These are phyloP conservation scores for Apteryx mantelli DNA, from an alignment of 2,113 vertebrate species.

Conservation along the genomic window DNA sequence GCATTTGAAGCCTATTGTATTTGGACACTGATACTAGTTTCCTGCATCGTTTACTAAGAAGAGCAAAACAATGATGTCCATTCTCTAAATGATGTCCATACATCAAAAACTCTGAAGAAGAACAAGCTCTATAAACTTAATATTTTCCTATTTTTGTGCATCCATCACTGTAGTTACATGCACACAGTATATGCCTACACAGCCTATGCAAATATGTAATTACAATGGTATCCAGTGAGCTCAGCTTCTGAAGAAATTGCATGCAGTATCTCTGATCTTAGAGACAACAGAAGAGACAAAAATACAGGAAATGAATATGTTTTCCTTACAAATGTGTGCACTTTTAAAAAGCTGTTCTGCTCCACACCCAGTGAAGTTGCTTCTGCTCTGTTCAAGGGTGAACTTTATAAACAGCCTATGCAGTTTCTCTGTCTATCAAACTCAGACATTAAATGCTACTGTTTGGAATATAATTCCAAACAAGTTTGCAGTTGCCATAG, in stretches of 20 bases:
- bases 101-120: neutral
- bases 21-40: neutral
- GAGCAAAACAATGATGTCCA: neutral
- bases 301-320: neutral
- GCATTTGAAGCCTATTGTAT: neutral
- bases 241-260: neutral
- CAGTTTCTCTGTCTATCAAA: neutral
- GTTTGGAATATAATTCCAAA: neutral
- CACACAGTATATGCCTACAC: neutral
- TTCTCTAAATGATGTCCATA: neutral
- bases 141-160: neutral
- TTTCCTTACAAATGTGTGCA: neutral
- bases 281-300: neutral
- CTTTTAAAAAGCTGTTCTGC: neutral
- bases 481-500: neutral
- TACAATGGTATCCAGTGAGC: neutral
- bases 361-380: neutral
- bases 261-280: neutral
- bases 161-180: neutral
- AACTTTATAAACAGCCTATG: neutral
- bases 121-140: neutral
- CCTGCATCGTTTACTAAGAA: neutral
- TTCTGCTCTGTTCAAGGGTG: neutral
- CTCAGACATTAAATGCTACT: neutral
- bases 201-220: neutral